Conservation (phyloP, 1,140 invertebrate species). For the Aphis craccivora region DNA sequence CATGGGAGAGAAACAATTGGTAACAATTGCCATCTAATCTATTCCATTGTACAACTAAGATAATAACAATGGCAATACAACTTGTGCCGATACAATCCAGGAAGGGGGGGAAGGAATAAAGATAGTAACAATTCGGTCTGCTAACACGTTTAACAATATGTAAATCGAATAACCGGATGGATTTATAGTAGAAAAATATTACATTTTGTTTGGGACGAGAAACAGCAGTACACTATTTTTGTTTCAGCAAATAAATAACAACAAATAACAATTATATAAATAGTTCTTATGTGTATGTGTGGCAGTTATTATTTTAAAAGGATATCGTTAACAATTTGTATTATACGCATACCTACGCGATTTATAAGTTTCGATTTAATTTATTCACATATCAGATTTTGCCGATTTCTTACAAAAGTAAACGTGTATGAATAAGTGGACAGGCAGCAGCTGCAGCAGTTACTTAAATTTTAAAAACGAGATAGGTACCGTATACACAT, state of each 20-base stretch:
- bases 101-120: no score
- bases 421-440: not conserved
- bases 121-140: constrained; percentile 29
- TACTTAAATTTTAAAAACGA: not conserved
- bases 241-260: not conserved
- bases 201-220: not conserved
- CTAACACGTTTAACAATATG: constrained; percentile 30
- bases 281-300: not conserved
- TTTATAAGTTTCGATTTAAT: not conserved
- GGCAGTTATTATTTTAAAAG: not conserved
- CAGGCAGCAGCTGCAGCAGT: not conserved
- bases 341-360: not conserved
- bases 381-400: not conserved
- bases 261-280: not conserved
- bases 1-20: constrained; percentile 10
- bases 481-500: not conserved
- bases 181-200: not conserved
- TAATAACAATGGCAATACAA: constrained; percentile 11
- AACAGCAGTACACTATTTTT: not conserved
- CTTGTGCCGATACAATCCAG: not conserved
- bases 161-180: constrained; percentile 5
- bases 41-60: constrained; percentile 8
- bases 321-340: not conserved
- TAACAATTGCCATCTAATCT: not conserved
- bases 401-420: not conserved